phyloP scores from a whole-genome alignment of 2,113 vertebrate species.

The Brachyhypopomus gauderio region DNA sequence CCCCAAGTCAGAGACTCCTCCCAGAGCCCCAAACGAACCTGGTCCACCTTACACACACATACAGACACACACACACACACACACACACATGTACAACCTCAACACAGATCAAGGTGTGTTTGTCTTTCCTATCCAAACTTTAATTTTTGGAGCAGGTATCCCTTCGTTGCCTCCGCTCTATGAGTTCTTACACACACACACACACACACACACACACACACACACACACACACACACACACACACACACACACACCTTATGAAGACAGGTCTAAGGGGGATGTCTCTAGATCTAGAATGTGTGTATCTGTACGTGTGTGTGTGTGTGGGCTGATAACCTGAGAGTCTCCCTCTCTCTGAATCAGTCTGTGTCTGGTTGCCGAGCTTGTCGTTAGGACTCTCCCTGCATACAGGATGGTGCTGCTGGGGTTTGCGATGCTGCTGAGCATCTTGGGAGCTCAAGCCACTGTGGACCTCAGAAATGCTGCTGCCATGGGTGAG shows the following conservation, averaged over 20 bases:
- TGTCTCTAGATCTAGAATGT: slow-evolving; percentile 44
- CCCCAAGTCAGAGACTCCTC: slow-evolving; percentile 66
- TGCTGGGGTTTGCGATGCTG: slow-evolving; percentile 69
- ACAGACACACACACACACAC: slow-evolving; percentile 53
- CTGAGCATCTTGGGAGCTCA: slow-evolving; percentile 72
- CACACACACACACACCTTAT: slow-evolving; percentile 28
- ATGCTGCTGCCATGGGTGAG: slow-evolving; percentile 77
- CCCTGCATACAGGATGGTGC: slow-evolving; percentile 48
- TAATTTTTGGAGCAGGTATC: slow-evolving; percentile 72
- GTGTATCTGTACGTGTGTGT: slow-evolving; percentile 29
- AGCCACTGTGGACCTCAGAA: slow-evolving; percentile 67
- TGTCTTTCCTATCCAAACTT: slow-evolving; percentile 73
- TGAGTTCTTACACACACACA: no score
- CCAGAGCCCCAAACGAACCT: slow-evolving; percentile 49
- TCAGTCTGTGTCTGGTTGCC: slow-evolving; percentile 49
- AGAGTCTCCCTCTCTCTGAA: slow-evolving; percentile 42
- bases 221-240: slow-evolving; percentile 15
- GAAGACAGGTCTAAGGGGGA: slow-evolving; percentile 56
- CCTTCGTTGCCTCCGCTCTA: slow-evolving; percentile 39
- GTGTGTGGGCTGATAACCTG: slow-evolving; percentile 48
- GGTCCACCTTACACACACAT: slow-evolving; percentile 50
- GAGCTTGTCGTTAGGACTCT: slow-evolving; percentile 64
- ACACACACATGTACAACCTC: slow-evolving; percentile 51
- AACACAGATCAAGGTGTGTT: slow-evolving; percentile 76
- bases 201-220: background rate